Evolutionary conservation across 2,113 vertebrate genomes (phyloP).

Genomic region (Isichthys henryi): DNA sequence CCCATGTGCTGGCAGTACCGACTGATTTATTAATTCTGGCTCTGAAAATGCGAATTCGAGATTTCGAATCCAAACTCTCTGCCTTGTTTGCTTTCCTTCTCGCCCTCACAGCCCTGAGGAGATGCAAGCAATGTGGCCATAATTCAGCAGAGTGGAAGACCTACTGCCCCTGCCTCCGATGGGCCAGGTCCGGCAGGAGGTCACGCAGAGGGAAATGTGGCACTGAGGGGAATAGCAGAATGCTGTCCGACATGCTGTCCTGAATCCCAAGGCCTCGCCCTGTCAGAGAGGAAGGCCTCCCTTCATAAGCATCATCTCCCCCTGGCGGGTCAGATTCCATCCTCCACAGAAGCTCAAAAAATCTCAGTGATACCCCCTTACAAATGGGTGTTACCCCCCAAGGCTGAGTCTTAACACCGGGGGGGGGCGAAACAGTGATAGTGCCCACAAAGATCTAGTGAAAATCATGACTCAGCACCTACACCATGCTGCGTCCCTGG

Average conservation of each 20-base stretch:
- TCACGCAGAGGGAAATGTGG: background rate
- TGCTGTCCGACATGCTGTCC: background rate
- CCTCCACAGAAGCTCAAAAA: background rate
- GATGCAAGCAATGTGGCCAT: background rate
- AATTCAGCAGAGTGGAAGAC: background rate
- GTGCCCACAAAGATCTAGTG: background rate
- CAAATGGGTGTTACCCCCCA: background rate
- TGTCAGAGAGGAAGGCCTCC: background rate
- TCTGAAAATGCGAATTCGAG: background rate
- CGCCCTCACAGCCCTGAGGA: background rate
- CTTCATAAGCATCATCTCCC: background rate
- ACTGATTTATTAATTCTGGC: background rate
- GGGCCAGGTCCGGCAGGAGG: background rate
- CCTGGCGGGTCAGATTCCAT: background rate
- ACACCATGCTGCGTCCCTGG: background rate
- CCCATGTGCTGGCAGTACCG: background rate
- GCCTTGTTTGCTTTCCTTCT: background rate
- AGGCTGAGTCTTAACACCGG: background rate
- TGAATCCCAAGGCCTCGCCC: background rate
- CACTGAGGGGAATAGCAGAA: background rate
- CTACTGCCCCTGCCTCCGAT: background rate
- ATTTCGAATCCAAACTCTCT: background rate
- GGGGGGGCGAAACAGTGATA: background rate
- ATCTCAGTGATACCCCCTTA: background rate
- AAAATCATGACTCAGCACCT: background rate